Conservation (phyloP, 2,888 invertebrate genomes). For the Cataglyphis livida region DNA sequence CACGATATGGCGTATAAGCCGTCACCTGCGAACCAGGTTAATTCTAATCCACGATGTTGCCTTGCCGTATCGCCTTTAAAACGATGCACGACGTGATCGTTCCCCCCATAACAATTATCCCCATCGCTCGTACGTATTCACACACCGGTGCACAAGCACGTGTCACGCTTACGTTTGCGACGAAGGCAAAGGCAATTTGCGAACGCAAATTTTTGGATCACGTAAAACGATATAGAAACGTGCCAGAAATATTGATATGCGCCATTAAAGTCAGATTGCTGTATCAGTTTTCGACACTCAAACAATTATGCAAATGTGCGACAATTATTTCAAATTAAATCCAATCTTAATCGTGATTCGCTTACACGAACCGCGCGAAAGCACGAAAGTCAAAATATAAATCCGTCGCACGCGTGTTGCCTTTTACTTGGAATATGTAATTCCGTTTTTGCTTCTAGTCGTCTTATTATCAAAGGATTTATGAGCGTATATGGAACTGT, state of each 20-base stretch:
- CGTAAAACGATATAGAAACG: slow-evolving; percentile 70
- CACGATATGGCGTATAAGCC: slow-evolving; percentile 7
- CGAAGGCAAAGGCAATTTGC: neutral
- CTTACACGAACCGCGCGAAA: slow-evolving; percentile 32
- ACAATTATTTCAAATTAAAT: slow-evolving; percentile 73
- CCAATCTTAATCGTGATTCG: slow-evolving; percentile 71
- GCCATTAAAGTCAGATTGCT: slow-evolving; percentile 50
- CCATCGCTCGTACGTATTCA: slow-evolving; percentile 27
- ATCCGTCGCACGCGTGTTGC: neutral
- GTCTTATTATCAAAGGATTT: slow-evolving; percentile 1
- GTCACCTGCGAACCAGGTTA: slow-evolving; percentile 45
- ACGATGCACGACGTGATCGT: slow-evolving; percentile 34
- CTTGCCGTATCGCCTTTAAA: slow-evolving; percentile 58
- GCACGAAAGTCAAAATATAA: slow-evolving; percentile 6
- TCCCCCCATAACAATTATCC: slow-evolving; percentile 61
- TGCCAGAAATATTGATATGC: slow-evolving; percentile 70
- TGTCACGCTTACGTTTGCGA: slow-evolving; percentile 30
- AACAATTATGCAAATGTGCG: slow-evolving; percentile 69
- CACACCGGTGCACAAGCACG: neutral
- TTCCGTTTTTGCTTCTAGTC: neutral
- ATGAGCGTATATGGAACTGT: neutral
- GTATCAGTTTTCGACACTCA: slow-evolving; percentile 68
- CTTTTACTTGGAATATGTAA: neutral
- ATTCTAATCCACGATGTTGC: slow-evolving; percentile 55
- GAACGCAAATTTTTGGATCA: slow-evolving; percentile 69